Evolutionary conservation across 2,797 vertebrate genomes (phyloP).

Genomic region (Arnoldichthys spilopterus): DNA sequence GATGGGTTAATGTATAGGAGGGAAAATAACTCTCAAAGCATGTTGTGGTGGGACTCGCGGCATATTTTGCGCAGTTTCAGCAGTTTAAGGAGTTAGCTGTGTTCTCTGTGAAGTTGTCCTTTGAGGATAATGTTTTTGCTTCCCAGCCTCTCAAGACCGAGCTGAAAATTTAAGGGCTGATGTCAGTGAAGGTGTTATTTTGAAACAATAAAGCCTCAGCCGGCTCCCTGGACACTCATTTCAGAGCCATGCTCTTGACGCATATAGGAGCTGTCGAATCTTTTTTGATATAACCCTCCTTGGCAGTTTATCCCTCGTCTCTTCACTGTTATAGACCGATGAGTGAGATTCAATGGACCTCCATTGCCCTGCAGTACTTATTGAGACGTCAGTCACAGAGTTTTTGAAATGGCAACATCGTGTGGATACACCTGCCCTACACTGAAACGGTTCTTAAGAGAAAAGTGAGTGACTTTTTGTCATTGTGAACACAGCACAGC

Average conservation of each 20-base stretch:
- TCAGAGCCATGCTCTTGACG: slow-evolving; percentile 6
- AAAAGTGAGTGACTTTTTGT: no score
- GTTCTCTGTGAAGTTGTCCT: not conserved
- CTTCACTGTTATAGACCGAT: slow-evolving; percentile 20
- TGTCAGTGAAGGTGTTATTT: slow-evolving; percentile 10
- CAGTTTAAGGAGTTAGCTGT: not conserved
- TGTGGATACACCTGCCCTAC: not conserved
- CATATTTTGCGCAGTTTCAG: not conserved
- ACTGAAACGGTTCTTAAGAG: no score
- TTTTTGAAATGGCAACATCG: not conserved
- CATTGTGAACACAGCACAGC: no score
- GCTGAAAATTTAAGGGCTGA: not conserved
- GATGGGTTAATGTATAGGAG: not conserved
- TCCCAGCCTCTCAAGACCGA: not conserved
- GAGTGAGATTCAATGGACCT: slow-evolving; percentile 3
- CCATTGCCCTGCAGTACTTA: slow-evolving; percentile 2
- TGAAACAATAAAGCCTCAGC: slow-evolving; percentile 44
- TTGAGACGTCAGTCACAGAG: slow-evolving; percentile 42
- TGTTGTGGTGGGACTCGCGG: not conserved
- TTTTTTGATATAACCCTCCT: slow-evolving; percentile 49
- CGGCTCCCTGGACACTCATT: slow-evolving; percentile 25
- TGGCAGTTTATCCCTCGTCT: slow-evolving; percentile 48
- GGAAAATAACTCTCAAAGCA: not conserved
- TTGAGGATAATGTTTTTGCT: not conserved
- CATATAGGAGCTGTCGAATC: slow-evolving; percentile 42